Percentiles rank a stretch among this genome's conserved stretches.
Evolutionary conservation across 2,888 invertebrate species (phyloP).

Genomic region (Pollenia angustigena): DNA sequence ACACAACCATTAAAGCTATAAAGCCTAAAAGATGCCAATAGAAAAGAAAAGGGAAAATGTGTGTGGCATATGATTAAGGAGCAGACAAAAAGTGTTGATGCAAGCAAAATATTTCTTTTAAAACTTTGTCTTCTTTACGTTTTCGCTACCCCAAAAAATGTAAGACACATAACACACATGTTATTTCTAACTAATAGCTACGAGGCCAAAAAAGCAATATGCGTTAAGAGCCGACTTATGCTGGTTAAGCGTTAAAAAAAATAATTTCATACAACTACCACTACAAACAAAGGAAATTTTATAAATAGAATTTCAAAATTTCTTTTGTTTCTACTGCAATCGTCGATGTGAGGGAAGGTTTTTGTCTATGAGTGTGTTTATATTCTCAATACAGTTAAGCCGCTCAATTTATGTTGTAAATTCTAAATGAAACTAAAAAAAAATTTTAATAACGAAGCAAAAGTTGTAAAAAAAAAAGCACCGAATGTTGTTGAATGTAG

Average conservation of each 20-base stretch:
- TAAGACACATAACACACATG: conserved; percentile 44
- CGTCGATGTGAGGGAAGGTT: not conserved
- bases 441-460: not conserved
- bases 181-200: not conserved
- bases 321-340: conserved; percentile 15
- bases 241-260: conserved; percentile 50
- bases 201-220: conserved; percentile 5
- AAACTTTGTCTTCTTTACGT: not conserved
- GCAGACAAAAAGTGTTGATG: conserved; percentile 34
- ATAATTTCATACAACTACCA: not conserved
- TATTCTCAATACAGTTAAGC: conserved; percentile 23
- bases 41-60: conserved; percentile 20
- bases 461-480: conserved; percentile 16
- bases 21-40: conserved; percentile 55
- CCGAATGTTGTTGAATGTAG: conserved; percentile 14
- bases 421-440: conserved; percentile 35
- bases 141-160: not conserved
- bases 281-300: not conserved
- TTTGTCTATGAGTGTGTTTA: conserved; percentile 29
- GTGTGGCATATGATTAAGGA: conserved; percentile 57
- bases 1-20: conserved; percentile 35
- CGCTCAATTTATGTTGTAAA: conserved; percentile 67
- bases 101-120: conserved; percentile 44
- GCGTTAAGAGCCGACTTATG: not conserved
- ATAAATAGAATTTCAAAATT: conserved; percentile 12